Evolutionary conservation across 2,888 invertebrate genomes (phyloP), one percentile per base, ranked within the genome.

Genomic region (Elysia crispata): DNA sequence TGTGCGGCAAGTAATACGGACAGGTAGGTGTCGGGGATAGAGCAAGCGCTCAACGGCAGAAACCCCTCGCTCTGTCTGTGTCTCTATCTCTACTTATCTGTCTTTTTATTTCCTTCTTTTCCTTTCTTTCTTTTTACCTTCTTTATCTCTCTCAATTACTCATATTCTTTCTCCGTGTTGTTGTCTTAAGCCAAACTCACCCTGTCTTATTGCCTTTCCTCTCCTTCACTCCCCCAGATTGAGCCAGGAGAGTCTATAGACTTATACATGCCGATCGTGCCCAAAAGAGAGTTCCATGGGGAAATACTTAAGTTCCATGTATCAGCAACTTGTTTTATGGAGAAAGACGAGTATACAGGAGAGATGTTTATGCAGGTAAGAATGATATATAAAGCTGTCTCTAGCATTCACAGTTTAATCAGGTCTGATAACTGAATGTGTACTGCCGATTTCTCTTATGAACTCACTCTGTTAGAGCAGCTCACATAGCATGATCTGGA

Each of bases 191-290:
- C 3, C 41, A 41, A 11, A 41, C 41, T n/a, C n/a, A n/a, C n/a
- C n/a, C n/a, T n/a, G n/a, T n/a, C n/a, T n/a, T n/a, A n/a, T n/a
- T n/a, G 13, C 54, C 54, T 54, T 54, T 54, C 20, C 20, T 54
- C 54, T 54, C 54, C 20, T 54, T 54, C 54, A 15, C 13, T 54
- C 54, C 13, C 13, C 15, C 86, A 93, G 92, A 86, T 93, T 82
- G 91, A 91, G 79, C 90, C 92, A 18, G 92, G 92, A 3, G 86
- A 90, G 79, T 87, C 92, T 1, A 88, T 95, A 57, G 95, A 96
- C 64, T 97, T 98, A 57, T 95, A 97, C 92, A 94, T 98, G 86
- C 98, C 98, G 0, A 96, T 98, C 57, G 97, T 98, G 75, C 95
- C 97, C 0, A 50, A 75, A 15, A 49, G 23, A 25, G 95, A 95